phyloP scores from a whole-genome alignment of 2,888 invertebrate genomes.

The Suillia variegata region DNA sequence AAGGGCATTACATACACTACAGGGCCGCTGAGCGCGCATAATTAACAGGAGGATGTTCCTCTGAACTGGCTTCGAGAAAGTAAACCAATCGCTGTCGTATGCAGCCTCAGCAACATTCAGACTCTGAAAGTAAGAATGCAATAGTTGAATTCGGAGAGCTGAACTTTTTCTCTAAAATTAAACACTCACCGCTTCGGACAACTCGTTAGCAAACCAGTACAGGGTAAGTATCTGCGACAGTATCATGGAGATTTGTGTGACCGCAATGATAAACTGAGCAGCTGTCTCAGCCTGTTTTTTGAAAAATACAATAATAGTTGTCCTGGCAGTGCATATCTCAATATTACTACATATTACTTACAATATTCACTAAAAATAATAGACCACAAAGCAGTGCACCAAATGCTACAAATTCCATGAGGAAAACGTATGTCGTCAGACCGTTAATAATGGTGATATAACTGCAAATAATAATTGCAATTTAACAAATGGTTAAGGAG shows the following conservation, averaged over 20 bases:
- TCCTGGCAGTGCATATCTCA: neutral
- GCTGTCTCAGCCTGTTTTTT: constrained; percentile 45
- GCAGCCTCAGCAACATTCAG: constrained; percentile 50
- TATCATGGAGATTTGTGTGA: constrained; percentile 56
- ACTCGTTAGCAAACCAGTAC: constrained; percentile 58
- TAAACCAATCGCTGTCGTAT: constrained; percentile 54
- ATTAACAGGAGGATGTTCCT: constrained; percentile 49
- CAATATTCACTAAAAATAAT: constrained; percentile 54
- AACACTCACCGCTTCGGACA: constrained; percentile 45
- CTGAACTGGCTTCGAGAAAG: constrained; percentile 38
- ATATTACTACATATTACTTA: constrained; percentile 40
- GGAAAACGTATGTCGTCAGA: constrained; percentile 49
- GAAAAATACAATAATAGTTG: neutral
- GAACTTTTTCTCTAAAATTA: neutral
- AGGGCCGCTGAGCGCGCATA: constrained; percentile 47
- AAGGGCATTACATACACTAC: too few relatives aligned
- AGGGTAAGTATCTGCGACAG: constrained; percentile 53
- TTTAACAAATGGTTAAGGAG: neutral
- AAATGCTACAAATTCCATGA: constrained; percentile 55
- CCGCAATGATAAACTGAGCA: constrained; percentile 47
- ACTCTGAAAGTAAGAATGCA: constrained; percentile 36
- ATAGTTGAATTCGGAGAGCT: neutral
- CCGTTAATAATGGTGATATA: constrained; percentile 46
- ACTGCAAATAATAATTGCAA: constrained; percentile 30
- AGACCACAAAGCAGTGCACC: constrained; percentile 54